Base-by-base conservation (phyloP, 2,888 invertebrate species). In the Acanthosepion esculentum region DNA sequence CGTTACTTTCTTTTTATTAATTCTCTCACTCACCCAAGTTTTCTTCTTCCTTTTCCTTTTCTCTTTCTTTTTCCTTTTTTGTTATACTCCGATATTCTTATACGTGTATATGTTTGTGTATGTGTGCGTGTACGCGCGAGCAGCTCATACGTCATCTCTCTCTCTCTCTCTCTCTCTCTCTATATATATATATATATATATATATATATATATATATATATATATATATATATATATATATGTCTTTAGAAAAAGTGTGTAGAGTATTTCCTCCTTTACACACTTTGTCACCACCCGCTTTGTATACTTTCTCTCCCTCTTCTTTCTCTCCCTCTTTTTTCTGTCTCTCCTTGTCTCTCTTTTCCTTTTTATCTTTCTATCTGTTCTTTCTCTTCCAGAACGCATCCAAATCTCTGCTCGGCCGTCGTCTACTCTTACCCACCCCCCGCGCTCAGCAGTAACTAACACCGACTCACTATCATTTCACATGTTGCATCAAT, bases 381-480 rank as follows among this genome's bases (percentile, higher is more conserved):
- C 29, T 78, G 29, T 78, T 64, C 7, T 8, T 78, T n/a, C 78
- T 7, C n/a, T 64, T 7, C 64, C 29, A 23, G 59, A 59, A 64
- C 29, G 29, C 64, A 26, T 29, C 64, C 64, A 7, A 29, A 18
- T 78, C 78, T n/a, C n/a, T 78, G n/a, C 78, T n/a, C 78, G 78
- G 15, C 78, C 78, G 8, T 78, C 29, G 29, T 26, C 29, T 64
- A 23, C 7, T 78, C 78, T n/a, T n/a, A 3, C n/a, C 12, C 12
- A 4, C 1, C 29, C 78, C 29, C 78, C 29, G 8, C 29, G 8
- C 23, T 7, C 78, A 78, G n/a, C n/a, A 78, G 78, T 78, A 78
- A 78, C 78, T 78, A 78, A 78, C 78, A 78, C 78, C 78, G 78
- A 78, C 78, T 78, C 78, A n/a, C 78, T 78, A 78, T 78, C 78